These are phyloP conservation scores for Trachurus trachurus DNA, from an alignment of 2,797 vertebrate species.

Conservation along the genomic window DNA sequence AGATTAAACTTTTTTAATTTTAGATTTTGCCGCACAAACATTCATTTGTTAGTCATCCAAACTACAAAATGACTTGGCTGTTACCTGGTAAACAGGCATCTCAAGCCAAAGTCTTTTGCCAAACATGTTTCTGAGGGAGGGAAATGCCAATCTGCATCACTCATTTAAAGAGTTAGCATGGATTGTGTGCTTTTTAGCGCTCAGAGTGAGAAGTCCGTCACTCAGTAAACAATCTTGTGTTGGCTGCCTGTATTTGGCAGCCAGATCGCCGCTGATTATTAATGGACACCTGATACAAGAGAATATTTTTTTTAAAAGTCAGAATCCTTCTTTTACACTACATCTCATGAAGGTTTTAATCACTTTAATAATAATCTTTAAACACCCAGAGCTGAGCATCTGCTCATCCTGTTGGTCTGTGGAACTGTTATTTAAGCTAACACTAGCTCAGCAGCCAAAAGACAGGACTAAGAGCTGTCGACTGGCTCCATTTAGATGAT, in stretches of 20 bases:
- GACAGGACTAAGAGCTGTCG: neutral
- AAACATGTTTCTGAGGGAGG: neutral
- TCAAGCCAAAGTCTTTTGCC: neutral
- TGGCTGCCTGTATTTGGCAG: neutral
- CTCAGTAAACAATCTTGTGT: neutral
- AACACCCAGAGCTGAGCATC: neutral
- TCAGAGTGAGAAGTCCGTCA: neutral
- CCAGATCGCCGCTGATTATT: neutral
- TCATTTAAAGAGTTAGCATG: neutral
- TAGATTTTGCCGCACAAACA: slow-evolving; percentile 7
- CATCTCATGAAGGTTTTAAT: neutral
- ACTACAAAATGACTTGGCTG: neutral
- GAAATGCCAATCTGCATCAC: neutral
- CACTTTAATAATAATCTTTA: neutral
- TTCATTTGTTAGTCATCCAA: slow-evolving; percentile 6
- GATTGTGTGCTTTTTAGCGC: neutral
- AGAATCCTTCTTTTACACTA: neutral
- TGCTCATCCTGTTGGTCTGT: neutral
- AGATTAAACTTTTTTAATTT: slow-evolving; percentile 1
- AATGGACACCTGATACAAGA: neutral
- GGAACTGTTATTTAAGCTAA: neutral
- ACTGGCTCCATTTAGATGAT: neutral
- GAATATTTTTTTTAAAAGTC: neutral
- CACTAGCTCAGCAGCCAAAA: neutral
- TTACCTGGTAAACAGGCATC: neutral